These are phyloP conservation scores for Psittacula echo DNA, from an alignment of 2,797 vertebrate genomes.

Conservation along the genomic window DNA sequence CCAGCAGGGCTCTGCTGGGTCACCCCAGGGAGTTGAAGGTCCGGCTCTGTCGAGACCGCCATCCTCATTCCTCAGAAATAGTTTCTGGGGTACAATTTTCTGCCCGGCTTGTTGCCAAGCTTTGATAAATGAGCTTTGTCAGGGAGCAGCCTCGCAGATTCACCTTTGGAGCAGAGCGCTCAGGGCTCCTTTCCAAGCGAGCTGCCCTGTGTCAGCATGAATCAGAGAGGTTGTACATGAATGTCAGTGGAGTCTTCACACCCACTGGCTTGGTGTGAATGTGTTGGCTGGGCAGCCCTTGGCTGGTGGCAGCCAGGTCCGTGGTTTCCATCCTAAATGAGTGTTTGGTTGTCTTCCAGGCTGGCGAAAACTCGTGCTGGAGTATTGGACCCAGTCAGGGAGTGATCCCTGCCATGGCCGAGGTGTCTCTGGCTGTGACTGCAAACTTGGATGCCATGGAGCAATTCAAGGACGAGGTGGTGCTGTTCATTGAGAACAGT, in stretches of 20 bases:
- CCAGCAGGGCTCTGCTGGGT: too few relatives aligned
- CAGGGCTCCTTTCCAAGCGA: constrained; percentile 14
- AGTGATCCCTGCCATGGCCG: constrained; percentile 73
- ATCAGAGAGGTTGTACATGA: background rate
- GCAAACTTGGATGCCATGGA: constrained; percentile 83
- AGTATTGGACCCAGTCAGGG: constrained; percentile 82
- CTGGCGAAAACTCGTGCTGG: constrained; percentile 72
- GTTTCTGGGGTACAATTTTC: constrained; percentile 20
- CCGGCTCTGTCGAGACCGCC: background rate
- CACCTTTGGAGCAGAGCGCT: constrained; percentile 42
- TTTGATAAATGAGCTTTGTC: constrained; percentile 66
- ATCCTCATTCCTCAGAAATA: background rate
- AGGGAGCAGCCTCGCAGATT: constrained; percentile 43
- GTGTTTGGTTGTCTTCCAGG: constrained; percentile 72
- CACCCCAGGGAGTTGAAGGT: too few relatives aligned
- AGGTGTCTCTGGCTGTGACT: constrained; percentile 78
- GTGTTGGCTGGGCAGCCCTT: background rate
- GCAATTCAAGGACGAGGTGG: constrained; percentile 77
- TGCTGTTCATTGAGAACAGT: constrained; percentile 78
- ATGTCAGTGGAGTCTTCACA: background rate
- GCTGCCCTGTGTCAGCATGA: constrained; percentile 39
- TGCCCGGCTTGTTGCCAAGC: constrained; percentile 39
- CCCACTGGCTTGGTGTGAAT: background rate
- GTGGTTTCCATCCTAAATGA: background rate
- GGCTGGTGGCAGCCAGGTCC: background rate